These are phyloP conservation scores for Apoderus coryli DNA, from an alignment of 2,888 invertebrate species.

Conservation along the genomic window DNA sequence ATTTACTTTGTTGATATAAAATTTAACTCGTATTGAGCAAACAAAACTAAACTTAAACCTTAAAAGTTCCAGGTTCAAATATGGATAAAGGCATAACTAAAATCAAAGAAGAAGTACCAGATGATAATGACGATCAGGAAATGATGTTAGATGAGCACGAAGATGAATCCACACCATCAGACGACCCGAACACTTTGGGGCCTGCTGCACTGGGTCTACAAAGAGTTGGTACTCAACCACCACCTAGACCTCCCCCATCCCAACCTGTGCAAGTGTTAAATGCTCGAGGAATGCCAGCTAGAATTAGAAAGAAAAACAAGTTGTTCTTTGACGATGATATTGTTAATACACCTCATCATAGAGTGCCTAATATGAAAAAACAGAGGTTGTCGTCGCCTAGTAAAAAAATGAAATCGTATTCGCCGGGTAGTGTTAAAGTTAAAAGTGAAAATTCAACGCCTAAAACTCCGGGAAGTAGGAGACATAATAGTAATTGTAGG, in stretches of 20 bases:
- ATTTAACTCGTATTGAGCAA: no score
- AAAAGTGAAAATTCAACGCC: conserved; percentile 23
- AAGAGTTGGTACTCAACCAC: conserved; percentile 65
- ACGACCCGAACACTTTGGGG: conserved; percentile 56
- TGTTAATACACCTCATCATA: conserved; percentile 63
- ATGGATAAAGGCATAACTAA: no score
- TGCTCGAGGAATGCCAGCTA: conserved; percentile 78
- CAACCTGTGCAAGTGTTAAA: conserved; percentile 70
- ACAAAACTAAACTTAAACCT: no score
- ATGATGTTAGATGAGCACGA: conserved; percentile 37
- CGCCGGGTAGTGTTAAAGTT: conserved; percentile 18
- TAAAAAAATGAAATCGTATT: conserved; percentile 18
- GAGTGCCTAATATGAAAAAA: conserved; percentile 56
- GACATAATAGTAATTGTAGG: conserved; percentile 23
- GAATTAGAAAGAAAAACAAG: conserved; percentile 73
- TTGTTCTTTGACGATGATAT: conserved; percentile 83
- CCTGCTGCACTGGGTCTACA: conserved; percentile 70
- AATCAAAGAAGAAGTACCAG: conserved; percentile 40
- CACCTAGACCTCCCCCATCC: conserved; percentile 48
- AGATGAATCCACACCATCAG: conserved; percentile 36
- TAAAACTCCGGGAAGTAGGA: conserved; percentile 25
- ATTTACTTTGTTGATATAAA: no score
- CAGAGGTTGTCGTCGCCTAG: conserved; percentile 40
- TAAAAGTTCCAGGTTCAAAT: no score
- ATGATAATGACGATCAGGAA: conserved; percentile 37